phyloP scores from a whole-genome alignment of 2,113 vertebrate genomes.

The Theristicus caerulescens region DNA sequence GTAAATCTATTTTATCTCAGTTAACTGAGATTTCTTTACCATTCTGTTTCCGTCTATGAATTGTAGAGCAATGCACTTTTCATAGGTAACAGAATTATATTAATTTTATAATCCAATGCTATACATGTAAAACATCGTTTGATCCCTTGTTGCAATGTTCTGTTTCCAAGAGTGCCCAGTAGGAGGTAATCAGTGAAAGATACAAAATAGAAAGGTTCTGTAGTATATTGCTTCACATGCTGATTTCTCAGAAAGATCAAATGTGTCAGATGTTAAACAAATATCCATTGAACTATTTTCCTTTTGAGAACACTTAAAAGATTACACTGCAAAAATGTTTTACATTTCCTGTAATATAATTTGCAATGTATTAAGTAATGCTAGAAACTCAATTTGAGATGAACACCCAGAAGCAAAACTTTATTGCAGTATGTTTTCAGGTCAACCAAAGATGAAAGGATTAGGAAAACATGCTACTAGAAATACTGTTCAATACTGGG shows the following conservation, averaged over 20 bases:
- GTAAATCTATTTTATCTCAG: not conserved
- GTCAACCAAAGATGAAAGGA: conserved; percentile 17
- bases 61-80: not conserved
- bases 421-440: not conserved
- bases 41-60: not conserved
- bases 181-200: not conserved
- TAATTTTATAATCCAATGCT: not conserved
- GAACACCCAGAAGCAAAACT: conserved; percentile 42
- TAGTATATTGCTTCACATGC: not conserved
- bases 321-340: not conserved
- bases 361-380: not conserved
- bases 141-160: not conserved
- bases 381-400: not conserved
- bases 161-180: not conserved
- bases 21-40: not conserved
- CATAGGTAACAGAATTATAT: not conserved
- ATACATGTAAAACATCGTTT: not conserved
- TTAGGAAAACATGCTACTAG: not conserved
- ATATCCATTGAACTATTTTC: not conserved
- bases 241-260: not conserved
- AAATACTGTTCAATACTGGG: not conserved
- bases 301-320: conserved; percentile 22
- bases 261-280: not conserved
- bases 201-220: not conserved
- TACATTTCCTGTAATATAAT: conserved; percentile 20